These are phyloP conservation scores for Eupristina koningsbergeri DNA, from an alignment of 1,140 invertebrate species.

Conservation along the genomic window DNA sequence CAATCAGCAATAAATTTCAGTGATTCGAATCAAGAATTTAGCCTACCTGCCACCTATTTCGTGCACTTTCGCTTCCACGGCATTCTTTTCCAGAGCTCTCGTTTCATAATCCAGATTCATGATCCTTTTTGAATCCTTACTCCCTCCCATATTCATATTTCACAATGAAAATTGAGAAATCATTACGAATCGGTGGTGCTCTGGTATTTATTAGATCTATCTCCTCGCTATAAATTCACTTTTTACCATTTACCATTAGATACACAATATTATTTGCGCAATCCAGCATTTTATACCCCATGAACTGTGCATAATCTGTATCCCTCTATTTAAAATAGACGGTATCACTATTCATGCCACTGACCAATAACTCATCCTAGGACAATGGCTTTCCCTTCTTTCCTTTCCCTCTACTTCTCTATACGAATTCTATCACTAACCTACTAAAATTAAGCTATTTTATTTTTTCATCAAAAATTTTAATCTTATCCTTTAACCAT, in stretches of 20 bases:
- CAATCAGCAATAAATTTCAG: not conserved
- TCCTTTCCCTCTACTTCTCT: not conserved
- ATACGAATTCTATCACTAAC: too few relatives aligned
- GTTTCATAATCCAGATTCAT: not conserved
- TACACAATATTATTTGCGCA: not conserved
- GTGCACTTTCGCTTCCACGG: not conserved
- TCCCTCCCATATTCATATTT: not conserved
- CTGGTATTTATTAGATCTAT: too few relatives aligned
- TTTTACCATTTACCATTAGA: not conserved
- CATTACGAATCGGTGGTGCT: not conserved
- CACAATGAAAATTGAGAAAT: not conserved
- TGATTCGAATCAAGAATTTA: not conserved
- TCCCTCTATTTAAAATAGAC: not conserved
- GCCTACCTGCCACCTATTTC: not conserved
- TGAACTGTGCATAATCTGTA: not conserved
- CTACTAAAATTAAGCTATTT: too few relatives aligned
- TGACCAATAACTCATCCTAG: not conserved
- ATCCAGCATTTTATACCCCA: not conserved
- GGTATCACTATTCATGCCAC: not conserved
- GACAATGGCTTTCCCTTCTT: not conserved
- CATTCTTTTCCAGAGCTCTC: not conserved
- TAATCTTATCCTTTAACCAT: too few relatives aligned
- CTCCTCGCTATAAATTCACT: not conserved
- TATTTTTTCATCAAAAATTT: too few relatives aligned
- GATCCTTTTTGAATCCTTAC: not conserved